A percentile compares a stretch with the other conserved stretches of the same genome.
Evolutionary conservation across 2,888 invertebrate genomes (phyloP).

Genomic region (Epirrhoe tristata): DNA sequence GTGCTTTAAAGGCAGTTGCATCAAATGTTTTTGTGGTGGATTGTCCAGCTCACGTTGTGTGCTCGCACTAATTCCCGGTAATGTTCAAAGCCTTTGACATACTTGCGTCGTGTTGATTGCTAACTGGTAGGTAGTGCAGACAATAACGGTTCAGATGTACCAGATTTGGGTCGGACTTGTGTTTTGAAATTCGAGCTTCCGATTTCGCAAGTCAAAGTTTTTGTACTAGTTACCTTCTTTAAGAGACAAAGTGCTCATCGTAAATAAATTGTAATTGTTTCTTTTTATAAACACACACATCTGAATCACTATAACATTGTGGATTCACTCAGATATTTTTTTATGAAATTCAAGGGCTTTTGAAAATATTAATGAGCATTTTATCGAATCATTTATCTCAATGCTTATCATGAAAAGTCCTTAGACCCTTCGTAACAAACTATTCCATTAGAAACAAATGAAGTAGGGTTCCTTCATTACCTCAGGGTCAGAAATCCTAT

Average conservation of each 20-base stretch:
- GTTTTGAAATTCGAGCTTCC: not conserved
- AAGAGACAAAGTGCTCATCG: no score
- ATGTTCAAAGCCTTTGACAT: conserved; percentile 15
- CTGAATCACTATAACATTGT: no score
- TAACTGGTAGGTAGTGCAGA: not conserved
- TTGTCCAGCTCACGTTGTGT: not conserved
- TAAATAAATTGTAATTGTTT: no score
- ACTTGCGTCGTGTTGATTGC: conserved; percentile 11
- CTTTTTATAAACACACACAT: no score
- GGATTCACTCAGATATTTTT: no score
- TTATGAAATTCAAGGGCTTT: no score
- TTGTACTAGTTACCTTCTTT: not conserved
- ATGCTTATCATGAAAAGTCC: not conserved
- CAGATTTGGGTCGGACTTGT: not conserved
- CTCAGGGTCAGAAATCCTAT: conserved; percentile 45
- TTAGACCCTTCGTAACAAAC: conserved; percentile 31
- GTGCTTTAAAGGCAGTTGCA: not conserved
- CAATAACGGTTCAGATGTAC: not conserved
- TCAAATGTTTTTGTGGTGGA: not conserved
- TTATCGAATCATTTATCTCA: conserved; percentile 1
- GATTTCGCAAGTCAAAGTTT: not conserved
- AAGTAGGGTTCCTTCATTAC: conserved; percentile 63
- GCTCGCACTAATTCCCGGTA: conserved; percentile 10
- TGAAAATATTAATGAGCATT: no score
- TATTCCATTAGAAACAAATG: conserved; percentile 57